These are phyloP conservation scores for Myrmecobius fasciatus DNA, from an alignment of 2,113 vertebrate genomes.

Conservation along the genomic window DNA sequence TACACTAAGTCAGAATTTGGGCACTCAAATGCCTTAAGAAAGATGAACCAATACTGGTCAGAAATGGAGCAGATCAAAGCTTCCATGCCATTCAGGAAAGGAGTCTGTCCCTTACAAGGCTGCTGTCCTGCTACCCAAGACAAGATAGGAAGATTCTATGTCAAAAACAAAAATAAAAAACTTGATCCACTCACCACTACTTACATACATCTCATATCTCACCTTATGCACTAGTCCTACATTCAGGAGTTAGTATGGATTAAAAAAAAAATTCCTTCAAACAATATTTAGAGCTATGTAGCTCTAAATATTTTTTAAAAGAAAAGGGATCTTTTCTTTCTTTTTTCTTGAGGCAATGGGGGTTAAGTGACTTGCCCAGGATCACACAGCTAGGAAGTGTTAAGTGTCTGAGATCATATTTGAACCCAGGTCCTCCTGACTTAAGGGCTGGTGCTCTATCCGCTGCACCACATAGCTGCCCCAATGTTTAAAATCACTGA, in stretches of 20 bases:
- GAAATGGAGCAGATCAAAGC: neutral
- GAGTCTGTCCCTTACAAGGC: neutral
- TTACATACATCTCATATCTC: neutral
- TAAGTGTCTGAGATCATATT: no score
- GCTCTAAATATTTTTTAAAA: no score
- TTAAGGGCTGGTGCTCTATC: no score
- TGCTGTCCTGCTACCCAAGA: neutral
- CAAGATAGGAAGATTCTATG: neutral
- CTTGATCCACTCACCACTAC: neutral
- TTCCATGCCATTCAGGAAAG: neutral
- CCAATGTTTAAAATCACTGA: neutral
- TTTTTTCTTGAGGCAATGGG: no score
- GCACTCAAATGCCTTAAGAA: neutral
- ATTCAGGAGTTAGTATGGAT: neutral
- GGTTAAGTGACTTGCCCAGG: no score
- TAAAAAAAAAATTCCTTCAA: neutral
- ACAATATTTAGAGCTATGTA: neutral
- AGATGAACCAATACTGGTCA: neutral
- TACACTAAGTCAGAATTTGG: neutral
- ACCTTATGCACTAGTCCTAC: neutral
- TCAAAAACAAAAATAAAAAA: neutral
- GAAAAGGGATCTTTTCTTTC: no score
- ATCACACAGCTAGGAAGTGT: no score
- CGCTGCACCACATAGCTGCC: no score
- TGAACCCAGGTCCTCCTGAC: no score